These are phyloP conservation scores for Drosophila leonis DNA, from an alignment of 2,888 invertebrate genomes.

Conservation along the genomic window DNA sequence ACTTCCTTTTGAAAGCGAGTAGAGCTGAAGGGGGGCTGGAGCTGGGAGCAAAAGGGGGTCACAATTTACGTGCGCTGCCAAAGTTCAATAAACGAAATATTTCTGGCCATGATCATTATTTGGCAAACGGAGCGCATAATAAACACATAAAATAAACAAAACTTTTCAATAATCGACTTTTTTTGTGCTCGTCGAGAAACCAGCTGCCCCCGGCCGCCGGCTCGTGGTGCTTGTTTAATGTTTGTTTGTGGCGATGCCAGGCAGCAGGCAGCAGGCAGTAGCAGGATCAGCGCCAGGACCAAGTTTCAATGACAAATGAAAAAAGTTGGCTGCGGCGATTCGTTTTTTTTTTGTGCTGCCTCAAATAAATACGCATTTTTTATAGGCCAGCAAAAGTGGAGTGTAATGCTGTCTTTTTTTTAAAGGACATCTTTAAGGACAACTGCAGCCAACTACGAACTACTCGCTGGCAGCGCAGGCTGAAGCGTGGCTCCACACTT, in stretches of 20 bases:
- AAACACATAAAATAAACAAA: conserved; percentile 83
- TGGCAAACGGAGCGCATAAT: conserved; percentile 84
- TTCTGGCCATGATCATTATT: conserved; percentile 84
- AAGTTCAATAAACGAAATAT: conserved; percentile 84
- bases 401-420: conserved; percentile 38
- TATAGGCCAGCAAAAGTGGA: conserved; percentile 57
- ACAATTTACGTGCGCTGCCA: conserved; percentile 79
- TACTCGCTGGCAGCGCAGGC: background rate
- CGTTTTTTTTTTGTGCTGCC: conserved; percentile 17
- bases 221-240: conserved; percentile 70
- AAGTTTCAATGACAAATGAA: conserved; percentile 81
- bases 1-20: conserved; percentile 1
- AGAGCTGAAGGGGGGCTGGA: background rate
- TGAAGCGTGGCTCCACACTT: conserved; percentile 61
- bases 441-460: conserved; percentile 53
- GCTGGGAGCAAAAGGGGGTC: background rate
- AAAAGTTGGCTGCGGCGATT: conserved; percentile 58
- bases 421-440: conserved; percentile 55
- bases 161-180: conserved; percentile 83
- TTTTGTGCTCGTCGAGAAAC: conserved; percentile 11
- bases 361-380: conserved; percentile 77
- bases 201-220: conserved; percentile 15
- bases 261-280: conserved; percentile 14
- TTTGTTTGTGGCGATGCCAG: conserved; percentile 71
- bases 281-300: conserved; percentile 60